phyloP scores from a whole-genome alignment of 1,140 invertebrate species.

The Yoshiicerus persimilis region DNA sequence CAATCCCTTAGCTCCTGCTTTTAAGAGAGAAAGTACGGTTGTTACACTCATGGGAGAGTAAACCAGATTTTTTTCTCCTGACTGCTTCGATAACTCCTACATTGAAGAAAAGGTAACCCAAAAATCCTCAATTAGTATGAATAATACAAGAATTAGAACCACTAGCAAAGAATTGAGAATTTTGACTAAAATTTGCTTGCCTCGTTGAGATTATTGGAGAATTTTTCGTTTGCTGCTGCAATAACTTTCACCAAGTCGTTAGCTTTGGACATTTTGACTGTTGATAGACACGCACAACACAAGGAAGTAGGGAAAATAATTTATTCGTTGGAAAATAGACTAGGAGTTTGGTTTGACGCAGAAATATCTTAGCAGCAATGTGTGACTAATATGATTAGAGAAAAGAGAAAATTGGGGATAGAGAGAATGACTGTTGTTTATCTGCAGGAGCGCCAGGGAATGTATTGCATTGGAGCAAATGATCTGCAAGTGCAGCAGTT shows the following conservation, averaged over 20 bases:
- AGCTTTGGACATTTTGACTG: neutral
- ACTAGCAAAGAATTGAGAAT: neutral
- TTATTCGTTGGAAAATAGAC: neutral
- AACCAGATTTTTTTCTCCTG: conserved; percentile 1
- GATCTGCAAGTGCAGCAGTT: conserved; percentile 7
- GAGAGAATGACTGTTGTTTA: conserved; percentile 12
- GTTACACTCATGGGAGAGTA: conserved; percentile 30
- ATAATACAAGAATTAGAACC: neutral
- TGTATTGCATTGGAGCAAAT: neutral
- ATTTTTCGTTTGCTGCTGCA: neutral
- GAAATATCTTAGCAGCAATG: neutral
- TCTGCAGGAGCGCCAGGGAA: neutral
- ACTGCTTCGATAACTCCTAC: neutral
- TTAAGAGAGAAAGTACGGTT: conserved; percentile 28
- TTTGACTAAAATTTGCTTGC: neutral
- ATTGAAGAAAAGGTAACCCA: neutral
- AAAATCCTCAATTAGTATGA: neutral
- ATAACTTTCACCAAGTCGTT: neutral
- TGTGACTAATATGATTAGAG: neutral
- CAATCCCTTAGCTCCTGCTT: conserved; percentile 21
- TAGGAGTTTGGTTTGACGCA: neutral
- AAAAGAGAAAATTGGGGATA: neutral
- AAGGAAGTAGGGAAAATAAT: no score
- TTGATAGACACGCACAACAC: neutral
- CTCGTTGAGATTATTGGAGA: neutral